Base-by-base conservation (phyloP, 2,888 invertebrate species). In the Leptinotarsa haldemani region DNA sequence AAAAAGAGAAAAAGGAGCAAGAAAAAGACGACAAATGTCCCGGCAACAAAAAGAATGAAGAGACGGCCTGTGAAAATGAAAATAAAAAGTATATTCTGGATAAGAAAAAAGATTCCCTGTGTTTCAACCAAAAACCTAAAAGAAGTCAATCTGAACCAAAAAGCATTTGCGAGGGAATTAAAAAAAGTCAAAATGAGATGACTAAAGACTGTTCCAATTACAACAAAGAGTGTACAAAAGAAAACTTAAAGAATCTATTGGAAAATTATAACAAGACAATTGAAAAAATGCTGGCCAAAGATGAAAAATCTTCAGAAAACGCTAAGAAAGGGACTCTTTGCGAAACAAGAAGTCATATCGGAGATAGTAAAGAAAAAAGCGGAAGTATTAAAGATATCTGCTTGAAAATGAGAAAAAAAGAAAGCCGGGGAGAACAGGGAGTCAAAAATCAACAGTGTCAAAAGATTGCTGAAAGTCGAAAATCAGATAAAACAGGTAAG, bases 221-320 rank as follows among this genome's bases (percentile, higher is more conserved):
- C 12, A n/a, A 56, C 61, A 40, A 40, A 25, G 40, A 61, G 61
- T 61, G 61, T n/a, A 61, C 16, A 61, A 61, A 61, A 61, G 40
- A 5, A 30, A 61, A 40, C 30, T 61, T n/a, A 1, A 61, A 61
- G 4, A 61, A 61, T 61, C 12, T 61, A 13, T 40, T 61, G 1
- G 61, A 61, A n/a, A 68, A 68, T 58, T 20, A 40, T 58, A 68
- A 68, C 15, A 22, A 50, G n/a, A 5, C 46, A 18, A 46, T 25
- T n/a, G 46, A 58, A 20, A 16, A 40, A n/a, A 56, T 58, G 3
- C 20, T n/a, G 13, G 20, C 13, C 13, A n/a, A 48, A 40, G 40
- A 56, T 22, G 16, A 68, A 46, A 20, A 56, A 46, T 16, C 40
- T 25, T 30, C 53, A 16, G 53, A n/a, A 53, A 68, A 58, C n/a